Conservation (phyloP, 2,797 vertebrate species). For the Hippocampus kuda region DNA sequence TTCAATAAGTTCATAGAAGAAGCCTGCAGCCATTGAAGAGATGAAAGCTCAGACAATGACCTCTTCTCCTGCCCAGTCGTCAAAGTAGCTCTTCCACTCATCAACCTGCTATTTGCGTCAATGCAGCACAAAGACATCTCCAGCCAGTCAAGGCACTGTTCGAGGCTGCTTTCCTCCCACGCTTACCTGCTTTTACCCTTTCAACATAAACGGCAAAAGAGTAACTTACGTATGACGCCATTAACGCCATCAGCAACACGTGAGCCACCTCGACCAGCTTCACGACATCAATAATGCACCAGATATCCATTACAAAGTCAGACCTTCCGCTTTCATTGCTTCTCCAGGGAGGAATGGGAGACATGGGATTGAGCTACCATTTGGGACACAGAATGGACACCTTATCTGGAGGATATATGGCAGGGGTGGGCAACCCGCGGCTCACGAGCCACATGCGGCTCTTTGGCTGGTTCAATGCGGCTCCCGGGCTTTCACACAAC, state of each 20-base stretch:
- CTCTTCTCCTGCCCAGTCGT: slow-evolving; percentile 39
- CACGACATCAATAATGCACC: slow-evolving; percentile 56
- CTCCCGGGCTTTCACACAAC: too few species aligned
- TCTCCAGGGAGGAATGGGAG: slow-evolving; percentile 34
- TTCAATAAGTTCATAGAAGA: slow-evolving; percentile 51
- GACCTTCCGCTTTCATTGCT: slow-evolving; percentile 30
- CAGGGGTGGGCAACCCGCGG: too few species aligned
- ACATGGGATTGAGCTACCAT: slow-evolving; percentile 37
- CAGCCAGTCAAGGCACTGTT: slow-evolving; percentile 40
- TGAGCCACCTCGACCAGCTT: slow-evolving; percentile 31
- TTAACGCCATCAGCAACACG: slow-evolving; percentile 19
- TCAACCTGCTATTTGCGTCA: slow-evolving; percentile 57
- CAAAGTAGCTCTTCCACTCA: slow-evolving; percentile 47
- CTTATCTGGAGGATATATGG: slow-evolving; percentile 33
- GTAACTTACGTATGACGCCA: neutral
- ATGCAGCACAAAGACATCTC: slow-evolving; percentile 51
- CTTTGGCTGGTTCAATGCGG: too few species aligned
- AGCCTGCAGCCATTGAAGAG: slow-evolving; percentile 50
- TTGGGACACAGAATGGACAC: slow-evolving; percentile 39
- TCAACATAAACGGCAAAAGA: neutral
- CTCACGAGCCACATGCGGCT: too few species aligned
- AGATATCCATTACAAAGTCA: slow-evolving; percentile 34
- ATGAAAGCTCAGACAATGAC: slow-evolving; percentile 59
- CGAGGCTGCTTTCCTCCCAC: slow-evolving; percentile 12
- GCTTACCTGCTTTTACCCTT: neutral